Evolutionary conservation across 2,113 vertebrate species (phyloP).

Genomic region (Aegithalos caudatus): DNA sequence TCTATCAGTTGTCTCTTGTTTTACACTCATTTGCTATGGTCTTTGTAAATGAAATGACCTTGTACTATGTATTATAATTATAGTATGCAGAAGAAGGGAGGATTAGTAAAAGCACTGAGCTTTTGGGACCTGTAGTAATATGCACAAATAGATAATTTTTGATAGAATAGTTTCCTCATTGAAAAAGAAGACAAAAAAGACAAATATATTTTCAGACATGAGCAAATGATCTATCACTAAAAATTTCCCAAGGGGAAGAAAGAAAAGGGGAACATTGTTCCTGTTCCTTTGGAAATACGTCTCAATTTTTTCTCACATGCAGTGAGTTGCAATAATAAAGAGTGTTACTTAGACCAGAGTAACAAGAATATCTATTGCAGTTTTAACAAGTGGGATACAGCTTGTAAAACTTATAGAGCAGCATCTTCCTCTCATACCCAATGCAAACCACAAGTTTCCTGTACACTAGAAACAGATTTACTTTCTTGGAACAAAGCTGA

Average conservation of each 20-base stretch:
- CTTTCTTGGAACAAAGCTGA: background rate
- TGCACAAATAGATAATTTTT: background rate
- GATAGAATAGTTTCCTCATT: background rate
- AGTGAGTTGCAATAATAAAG: background rate
- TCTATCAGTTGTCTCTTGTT: background rate
- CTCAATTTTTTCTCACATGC: background rate
- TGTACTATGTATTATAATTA: background rate
- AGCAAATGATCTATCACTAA: background rate
- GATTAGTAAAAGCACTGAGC: background rate
- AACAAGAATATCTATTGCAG: background rate
- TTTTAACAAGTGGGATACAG: background rate
- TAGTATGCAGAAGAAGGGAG: background rate
- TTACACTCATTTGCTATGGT: background rate
- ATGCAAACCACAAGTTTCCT: background rate
- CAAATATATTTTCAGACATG: background rate
- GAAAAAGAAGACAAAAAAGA: background rate
- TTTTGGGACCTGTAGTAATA: background rate
- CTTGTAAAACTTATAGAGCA: background rate
- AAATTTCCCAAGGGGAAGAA: background rate
- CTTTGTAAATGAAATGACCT: background rate
- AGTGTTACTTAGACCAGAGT: background rate
- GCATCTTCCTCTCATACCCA: background rate
- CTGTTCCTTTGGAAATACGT: background rate
- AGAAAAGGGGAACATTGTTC: background rate
- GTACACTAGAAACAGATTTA: background rate